Base-by-base conservation (phyloP, 2,113 vertebrate genomes). In the Periophthalmus modestus region DNA sequence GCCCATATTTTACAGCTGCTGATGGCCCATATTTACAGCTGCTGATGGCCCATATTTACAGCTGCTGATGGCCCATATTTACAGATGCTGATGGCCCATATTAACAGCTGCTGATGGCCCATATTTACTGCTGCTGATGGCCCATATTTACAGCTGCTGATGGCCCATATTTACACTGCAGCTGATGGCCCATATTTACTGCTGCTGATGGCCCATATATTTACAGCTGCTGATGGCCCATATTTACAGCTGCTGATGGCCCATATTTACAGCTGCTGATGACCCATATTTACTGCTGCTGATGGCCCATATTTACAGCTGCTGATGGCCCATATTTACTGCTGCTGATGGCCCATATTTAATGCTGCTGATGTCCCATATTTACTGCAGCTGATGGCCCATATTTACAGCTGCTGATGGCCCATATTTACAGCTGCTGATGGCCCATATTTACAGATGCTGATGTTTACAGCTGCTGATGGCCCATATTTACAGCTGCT, bases 341-440 rank as follows among this genome's bases (percentile, higher is more conserved):
- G 65, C 79, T 19, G 80, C 78, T 82, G 75, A 89, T 89, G 68
- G 16, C 65, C 47, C 68, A 54, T 69, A 3, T 91, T 89, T 86
- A 86, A 69, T 46, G 65, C 79, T 19, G 80, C 78, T 82, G 75
- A 28, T 28, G 28, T 1, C 28, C 28, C 28, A n/a, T n/a, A n/a
- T n/a, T n/a, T n/a, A n/a, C n/a, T n/a, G n/a, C n/a, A n/a, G n/a
- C n/a, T n/a, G n/a, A n/a, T n/a, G n/a, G n/a, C n/a, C 28, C 28
- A 28, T 82, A 84, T 91, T 89, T 86, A 86, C 71, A 46, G 65
- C 79, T 19, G 78, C 78, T 82, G 75, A 89, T 89, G 68, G 16
- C 61, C 47, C 68, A 57, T 69, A 84, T 91, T 89, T 86, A 86
- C 71, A 39, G 65, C 79, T 19, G 80, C 78, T 82, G 75, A 89